phyloP scores from a whole-genome alignment of 2,113 vertebrate species.

The Halcyon senegalensis region DNA sequence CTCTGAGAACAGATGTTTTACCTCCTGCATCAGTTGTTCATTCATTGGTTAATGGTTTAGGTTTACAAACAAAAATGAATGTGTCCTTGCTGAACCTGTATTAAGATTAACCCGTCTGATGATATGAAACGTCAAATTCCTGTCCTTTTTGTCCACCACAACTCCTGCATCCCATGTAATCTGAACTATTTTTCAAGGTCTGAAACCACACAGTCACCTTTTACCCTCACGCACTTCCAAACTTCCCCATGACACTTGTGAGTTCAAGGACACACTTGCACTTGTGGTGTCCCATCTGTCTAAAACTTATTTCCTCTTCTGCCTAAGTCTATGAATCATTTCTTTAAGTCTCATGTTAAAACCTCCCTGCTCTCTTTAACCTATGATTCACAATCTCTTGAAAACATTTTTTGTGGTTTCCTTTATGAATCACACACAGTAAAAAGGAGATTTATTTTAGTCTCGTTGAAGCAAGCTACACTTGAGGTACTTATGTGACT shows the following conservation, averaged over 20 bases:
- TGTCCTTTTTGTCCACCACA: neutral
- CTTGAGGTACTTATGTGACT: neutral
- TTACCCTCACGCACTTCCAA: neutral
- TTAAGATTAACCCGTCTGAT: neutral
- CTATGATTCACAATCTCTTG: neutral
- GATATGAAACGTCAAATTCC: neutral
- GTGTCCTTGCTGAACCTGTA: neutral
- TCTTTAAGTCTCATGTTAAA: constrained; percentile 1
- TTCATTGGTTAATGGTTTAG: neutral
- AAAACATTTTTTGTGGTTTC: neutral
- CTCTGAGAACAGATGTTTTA: neutral
- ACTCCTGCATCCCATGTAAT: neutral
- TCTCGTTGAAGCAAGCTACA: neutral
- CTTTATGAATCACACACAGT: neutral
- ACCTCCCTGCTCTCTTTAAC: neutral
- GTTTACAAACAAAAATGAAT: neutral
- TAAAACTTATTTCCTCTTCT: neutral
- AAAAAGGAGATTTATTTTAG: constrained; percentile 8
- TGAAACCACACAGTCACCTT: neutral
- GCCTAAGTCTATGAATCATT: neutral
- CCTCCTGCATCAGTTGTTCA: neutral
- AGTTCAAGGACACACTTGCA: neutral
- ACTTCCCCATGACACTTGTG: neutral
- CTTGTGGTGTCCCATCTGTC: neutral
- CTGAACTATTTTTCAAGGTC: neutral